A percentile compares a stretch with the other conserved stretches of the same genome.
Conservation (phyloP, 2,113 vertebrate genomes). For the Megatriorchis doriae region DNA sequence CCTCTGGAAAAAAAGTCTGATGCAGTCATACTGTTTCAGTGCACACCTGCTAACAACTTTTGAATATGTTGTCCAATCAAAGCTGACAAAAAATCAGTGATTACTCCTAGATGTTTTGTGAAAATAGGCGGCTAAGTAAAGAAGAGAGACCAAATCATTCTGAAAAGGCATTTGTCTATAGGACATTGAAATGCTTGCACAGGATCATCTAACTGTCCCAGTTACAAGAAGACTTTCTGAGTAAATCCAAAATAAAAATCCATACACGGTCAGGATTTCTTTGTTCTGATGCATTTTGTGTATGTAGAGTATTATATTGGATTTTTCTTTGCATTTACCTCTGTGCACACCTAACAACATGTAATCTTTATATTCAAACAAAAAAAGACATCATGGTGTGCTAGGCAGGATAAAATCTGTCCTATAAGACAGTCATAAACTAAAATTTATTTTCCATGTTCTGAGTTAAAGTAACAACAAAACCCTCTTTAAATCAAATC, state of each 20-base stretch:
- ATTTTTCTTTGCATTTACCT: not conserved
- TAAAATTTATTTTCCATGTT: not conserved
- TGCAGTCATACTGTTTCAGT: not conserved
- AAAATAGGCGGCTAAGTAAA: not conserved
- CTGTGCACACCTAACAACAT: not conserved
- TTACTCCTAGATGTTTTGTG: not conserved
- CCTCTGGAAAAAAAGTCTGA: not conserved
- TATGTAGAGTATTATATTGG: not conserved
- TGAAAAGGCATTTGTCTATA: not conserved
- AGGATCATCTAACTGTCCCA: not conserved
- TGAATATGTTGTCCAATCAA: rapidly evolving
- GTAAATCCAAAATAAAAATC: not conserved
- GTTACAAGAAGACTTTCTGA: not conserved
- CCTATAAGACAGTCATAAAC: not conserved
- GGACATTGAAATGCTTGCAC: not conserved
- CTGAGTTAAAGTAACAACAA: not conserved
- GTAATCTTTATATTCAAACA: not conserved
- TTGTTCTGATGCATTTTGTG: not conserved
- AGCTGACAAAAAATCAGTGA: not conserved
- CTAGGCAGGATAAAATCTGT: not conserved
- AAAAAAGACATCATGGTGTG: not conserved
- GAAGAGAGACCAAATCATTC: not conserved
- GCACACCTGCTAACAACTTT: not conserved
- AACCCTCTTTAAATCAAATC: not conserved
- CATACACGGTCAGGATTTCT: not conserved